Evolutionary conservation across 2,888 invertebrate genomes (phyloP), one percentile per base, ranked within the genome.

Genomic region (Agelastica alni): DNA sequence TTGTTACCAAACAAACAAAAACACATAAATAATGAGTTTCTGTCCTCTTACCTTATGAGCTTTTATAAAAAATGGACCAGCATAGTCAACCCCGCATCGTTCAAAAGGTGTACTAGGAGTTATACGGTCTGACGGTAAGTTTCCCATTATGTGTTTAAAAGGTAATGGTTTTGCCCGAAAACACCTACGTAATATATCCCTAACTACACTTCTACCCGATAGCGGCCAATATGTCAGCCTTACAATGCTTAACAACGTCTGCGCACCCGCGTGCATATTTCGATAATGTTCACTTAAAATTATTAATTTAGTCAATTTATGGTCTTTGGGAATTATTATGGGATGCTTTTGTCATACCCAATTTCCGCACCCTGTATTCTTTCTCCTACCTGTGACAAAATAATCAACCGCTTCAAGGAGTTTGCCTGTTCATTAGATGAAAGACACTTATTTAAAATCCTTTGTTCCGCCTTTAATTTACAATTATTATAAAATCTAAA

Each of bases 201-300:
- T n/a, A n/a, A n/a, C n/a, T n/a, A n/a, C n/a, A n/a, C n/a, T n/a
- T n/a, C n/a, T n/a, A n/a, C n/a, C n/a, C n/a, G n/a, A n/a, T n/a
- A n/a, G n/a, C n/a, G 43, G 42, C 54, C 54, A 54, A 49, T 49
- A 49, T 26, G 9, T 49, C 13, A 49, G 22, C 22, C 49, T 48
- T 20, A 37, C 17, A 31, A 43, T 22, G 7, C 30, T 30, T 10
- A 49, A 16, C 6, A 46, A 10, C n/a, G 16, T 39, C 37, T 56
- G 46, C 7, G 28, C 37, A 32, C 55, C 45, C 17, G 42, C 41
- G 14, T 55, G 49, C 20, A 45, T 37, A 28, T 51, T 18, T 14
- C 37, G 32, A 31, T 17, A 17, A 41, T 55, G 41, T 30, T 30
- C 30, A n/a, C n/a, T 30, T 30, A 7, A 22, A 22, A 22, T 22